Conservation (phyloP, 1,140 invertebrate genomes). For the Drosophila punjabiensis region DNA sequence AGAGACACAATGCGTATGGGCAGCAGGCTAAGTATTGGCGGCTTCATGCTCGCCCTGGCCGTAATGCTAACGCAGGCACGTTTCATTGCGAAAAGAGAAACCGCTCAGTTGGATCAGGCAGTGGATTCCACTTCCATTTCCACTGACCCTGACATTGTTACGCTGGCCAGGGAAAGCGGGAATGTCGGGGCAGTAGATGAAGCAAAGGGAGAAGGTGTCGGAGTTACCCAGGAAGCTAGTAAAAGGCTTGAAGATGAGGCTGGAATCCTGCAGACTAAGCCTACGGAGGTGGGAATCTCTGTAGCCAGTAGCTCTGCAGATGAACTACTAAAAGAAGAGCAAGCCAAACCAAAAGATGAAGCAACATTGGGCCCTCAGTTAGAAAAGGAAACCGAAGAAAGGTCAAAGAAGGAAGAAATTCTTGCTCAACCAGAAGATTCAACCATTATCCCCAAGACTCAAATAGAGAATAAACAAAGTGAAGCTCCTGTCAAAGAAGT, state of each 20-base stretch:
- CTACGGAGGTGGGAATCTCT: background rate
- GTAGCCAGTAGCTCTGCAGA: background rate
- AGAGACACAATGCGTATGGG: conserved; percentile 55
- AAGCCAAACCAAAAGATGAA: background rate
- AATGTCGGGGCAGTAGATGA: background rate
- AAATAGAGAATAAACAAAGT: background rate
- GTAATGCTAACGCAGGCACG: conserved; percentile 61
- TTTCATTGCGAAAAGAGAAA: conserved; percentile 80
- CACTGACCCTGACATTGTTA: conserved; percentile 75
- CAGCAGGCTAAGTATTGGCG: conserved; percentile 34
- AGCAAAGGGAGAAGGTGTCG: background rate
- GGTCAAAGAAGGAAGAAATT: background rate
- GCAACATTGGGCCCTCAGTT: background rate
- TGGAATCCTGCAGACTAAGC: background rate
- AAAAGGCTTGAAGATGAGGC: background rate
- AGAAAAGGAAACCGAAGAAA: background rate
- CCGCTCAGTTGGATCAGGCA: conserved; percentile 35
- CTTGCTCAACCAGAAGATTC: background rate
- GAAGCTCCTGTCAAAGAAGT: background rate
- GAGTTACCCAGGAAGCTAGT: background rate
- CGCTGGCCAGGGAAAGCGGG: conserved; percentile 48
- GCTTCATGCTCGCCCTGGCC: conserved; percentile 50
- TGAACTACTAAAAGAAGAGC: background rate
- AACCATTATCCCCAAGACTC: too few species aligned
- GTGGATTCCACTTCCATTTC: conserved; percentile 38